Base-by-base conservation (phyloP, 2,797 vertebrate genomes). In the Pogonophryne albipinna region DNA sequence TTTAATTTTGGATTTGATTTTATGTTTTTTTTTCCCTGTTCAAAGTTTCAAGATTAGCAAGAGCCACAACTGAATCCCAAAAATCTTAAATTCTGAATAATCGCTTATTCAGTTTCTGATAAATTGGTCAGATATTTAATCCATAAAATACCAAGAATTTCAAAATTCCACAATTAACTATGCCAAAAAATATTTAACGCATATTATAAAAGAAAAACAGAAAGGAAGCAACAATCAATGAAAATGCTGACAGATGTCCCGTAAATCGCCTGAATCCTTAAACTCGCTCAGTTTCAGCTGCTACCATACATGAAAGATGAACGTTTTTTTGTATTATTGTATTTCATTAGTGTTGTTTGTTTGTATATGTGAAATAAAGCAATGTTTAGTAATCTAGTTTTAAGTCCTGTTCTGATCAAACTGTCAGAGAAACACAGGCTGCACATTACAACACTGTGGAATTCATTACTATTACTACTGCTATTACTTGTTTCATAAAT, bases 141-240 rank as follows among this genome's bases (percentile, higher is more conserved):
- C 41, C 34, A 62, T n/a, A 70, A 34, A 49, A 51, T 42, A 10
- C 57, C n/a, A 16, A 55, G 45, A 52, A 68, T 5, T 12, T 2
- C 66, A 14, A 58, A 41, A 50, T 23, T 15, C 10, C 56, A 27
- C 14, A 11, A 31, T 50, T 47, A 42, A 46, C 13, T n/a, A 9
- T 31, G 74, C 19, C 53, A 44, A 79, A 66, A 62, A 10, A 34
- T 63, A 11, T 66, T 66, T 53, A 52, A 73, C 46, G 20, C 4
- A 27, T 31, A 57, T 42, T 57, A 45, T 47, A 12, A 66, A 9
- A n/a, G 16, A 71, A 51, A 51, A 9, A 42, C n/a, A 38, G 19
- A 44, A 19, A 63, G 16, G 2, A 34, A 45, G 12, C 23, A 51
- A 19, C 19, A 62, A 7, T 50, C 10, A 17, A 44, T 19, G 15